A percentile compares a stretch with the other conserved stretches of the same genome.
These are phyloP conservation scores for Baryphthengus martii DNA, from an alignment of 2,113 vertebrate species.

Conservation along the genomic window DNA sequence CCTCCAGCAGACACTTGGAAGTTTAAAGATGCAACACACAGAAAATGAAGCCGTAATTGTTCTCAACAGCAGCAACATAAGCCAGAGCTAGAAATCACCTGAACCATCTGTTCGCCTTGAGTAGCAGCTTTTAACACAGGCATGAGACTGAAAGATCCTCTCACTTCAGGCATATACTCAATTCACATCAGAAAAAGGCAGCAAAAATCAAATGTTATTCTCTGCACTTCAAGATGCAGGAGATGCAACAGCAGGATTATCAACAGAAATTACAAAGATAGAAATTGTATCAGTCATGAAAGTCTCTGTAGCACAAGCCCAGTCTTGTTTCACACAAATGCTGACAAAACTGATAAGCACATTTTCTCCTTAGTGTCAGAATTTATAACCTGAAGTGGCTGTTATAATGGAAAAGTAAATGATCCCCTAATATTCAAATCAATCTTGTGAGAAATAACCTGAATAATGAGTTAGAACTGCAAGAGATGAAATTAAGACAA, in stretches of 20 bases:
- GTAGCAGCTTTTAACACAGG: not conserved
- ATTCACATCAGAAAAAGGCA: not conserved
- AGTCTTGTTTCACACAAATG: conserved; percentile 29
- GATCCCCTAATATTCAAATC: conserved; percentile 69
- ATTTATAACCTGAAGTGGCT: conserved; percentile 66
- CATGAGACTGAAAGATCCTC: not conserved
- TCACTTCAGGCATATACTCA: not conserved
- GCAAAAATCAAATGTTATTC: not conserved
- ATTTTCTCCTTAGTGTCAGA: conserved; percentile 61
- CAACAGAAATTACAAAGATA: not conserved
- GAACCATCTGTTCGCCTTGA: not conserved
- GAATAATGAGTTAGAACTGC: conserved; percentile 70
- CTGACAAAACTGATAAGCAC: conserved; percentile 54
- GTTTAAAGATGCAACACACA: not conserved
- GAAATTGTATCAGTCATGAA: not conserved
- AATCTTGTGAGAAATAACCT: conserved; percentile 72
- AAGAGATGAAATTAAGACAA: conserved; percentile 69
- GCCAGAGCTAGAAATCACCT: not conserved
- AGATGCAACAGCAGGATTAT: not conserved
- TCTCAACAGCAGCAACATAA: not conserved
- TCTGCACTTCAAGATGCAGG: not conserved
- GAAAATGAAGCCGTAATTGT: not conserved
- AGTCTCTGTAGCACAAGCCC: not conserved
- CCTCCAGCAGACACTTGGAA: not conserved
- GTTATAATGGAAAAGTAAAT: conserved; percentile 71